These are phyloP conservation scores for Colaptes auratus DNA, from an alignment of 2,113 vertebrate species.

Conservation along the genomic window DNA sequence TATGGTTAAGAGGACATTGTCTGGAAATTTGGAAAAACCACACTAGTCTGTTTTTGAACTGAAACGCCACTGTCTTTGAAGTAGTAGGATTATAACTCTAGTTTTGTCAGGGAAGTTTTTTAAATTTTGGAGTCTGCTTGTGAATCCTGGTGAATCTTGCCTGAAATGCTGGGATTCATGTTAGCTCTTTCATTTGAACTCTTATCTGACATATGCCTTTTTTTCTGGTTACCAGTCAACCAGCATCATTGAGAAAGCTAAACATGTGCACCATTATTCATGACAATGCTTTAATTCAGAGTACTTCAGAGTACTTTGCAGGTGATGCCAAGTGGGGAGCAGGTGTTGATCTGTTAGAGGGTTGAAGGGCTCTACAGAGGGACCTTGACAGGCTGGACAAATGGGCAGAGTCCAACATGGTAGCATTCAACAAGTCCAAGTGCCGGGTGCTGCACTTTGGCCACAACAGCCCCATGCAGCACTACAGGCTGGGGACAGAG, in stretches of 20 bases:
- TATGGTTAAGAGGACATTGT: neutral
- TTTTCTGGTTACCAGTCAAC: slow-evolving; percentile 35
- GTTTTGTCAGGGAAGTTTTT: neutral
- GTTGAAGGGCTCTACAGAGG: too few species aligned
- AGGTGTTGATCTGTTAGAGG: too few species aligned
- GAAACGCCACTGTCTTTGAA: neutral
- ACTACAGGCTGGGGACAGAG: too few species aligned
- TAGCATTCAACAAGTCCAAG: too few species aligned
- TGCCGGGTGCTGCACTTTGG: too few species aligned
- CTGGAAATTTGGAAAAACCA: neutral
- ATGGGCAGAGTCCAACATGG: too few species aligned
- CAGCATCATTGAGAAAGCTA: neutral
- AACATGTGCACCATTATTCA: neutral
- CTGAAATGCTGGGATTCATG: slow-evolving; percentile 31
- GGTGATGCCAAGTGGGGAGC: too few species aligned
- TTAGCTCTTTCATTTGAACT: slow-evolving; percentile 40
- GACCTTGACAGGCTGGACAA: too few species aligned
- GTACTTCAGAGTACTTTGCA: neutral
- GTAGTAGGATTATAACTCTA: neutral
- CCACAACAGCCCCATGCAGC: too few species aligned
- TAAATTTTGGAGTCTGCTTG: neutral
- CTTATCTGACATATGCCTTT: slow-evolving; percentile 23
- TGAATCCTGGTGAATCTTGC: neutral
- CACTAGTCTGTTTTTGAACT: neutral
- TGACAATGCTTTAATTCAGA: slow-evolving; percentile 2